A percentile compares a stretch with the other conserved stretches of the same genome.
These are phyloP conservation scores for Eulemur coronatus DNA, from an alignment of 2,797 vertebrate species.

Conservation along the genomic window DNA sequence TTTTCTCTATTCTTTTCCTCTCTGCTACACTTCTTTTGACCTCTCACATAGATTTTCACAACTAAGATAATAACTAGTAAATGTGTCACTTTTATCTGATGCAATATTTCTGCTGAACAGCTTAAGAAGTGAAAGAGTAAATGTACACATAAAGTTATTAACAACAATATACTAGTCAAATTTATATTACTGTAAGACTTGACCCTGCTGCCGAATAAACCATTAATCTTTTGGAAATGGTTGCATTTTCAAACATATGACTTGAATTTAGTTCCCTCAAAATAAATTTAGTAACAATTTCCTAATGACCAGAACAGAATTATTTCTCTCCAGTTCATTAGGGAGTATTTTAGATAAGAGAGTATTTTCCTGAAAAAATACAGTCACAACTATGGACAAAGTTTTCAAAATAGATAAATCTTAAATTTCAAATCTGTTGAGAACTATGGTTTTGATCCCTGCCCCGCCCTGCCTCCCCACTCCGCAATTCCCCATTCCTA, in stretches of 20 bases:
- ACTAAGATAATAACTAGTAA: neutral
- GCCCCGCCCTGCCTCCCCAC: neutral
- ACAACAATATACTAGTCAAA: neutral
- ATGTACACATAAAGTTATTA: neutral
- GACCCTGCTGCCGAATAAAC: neutral
- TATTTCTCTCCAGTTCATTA: slow-evolving; percentile 7
- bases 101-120: neutral
- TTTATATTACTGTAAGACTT: neutral
- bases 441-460: neutral
- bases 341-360: slow-evolving; percentile 26
- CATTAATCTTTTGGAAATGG: slow-evolving; percentile 50
- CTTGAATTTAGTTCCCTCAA: slow-evolving; percentile 14
- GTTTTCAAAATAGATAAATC: slow-evolving; percentile 34
- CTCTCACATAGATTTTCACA: neutral
- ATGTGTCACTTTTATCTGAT: slow-evolving; percentile 17
- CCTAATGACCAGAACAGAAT: neutral
- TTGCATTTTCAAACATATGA: slow-evolving; percentile 17
- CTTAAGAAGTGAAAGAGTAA: neutral
- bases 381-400: neutral
- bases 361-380: neutral
- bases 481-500: neutral
- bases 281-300: slow-evolving; percentile 4
- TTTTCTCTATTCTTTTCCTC: neutral
- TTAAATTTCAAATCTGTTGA: slow-evolving; percentile 10
- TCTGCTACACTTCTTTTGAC: neutral